Conservation (phyloP, 2,113 vertebrate species). For the Campylomormyrus numenius region DNA sequence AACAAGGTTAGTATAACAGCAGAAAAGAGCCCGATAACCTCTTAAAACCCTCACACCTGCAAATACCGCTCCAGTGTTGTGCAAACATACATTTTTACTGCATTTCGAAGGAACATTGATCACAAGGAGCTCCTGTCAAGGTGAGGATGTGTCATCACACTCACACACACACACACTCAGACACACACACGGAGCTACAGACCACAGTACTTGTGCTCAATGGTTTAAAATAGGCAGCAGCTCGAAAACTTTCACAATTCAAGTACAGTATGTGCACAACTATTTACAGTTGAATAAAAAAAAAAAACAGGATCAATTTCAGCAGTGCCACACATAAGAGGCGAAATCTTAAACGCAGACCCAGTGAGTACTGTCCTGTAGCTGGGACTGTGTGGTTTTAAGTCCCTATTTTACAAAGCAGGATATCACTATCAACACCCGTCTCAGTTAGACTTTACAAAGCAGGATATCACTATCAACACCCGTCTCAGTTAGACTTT, state of each 20-base stretch:
- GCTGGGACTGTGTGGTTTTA: background rate
- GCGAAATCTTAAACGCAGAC: background rate
- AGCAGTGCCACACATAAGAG: background rate
- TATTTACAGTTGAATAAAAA: constrained; percentile 31
- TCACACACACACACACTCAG: background rate
- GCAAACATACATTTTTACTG: background rate
- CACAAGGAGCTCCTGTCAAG: background rate
- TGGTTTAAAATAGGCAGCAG: constrained; percentile 38
- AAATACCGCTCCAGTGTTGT: background rate
- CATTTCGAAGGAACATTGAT: background rate
- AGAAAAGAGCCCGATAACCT: background rate
- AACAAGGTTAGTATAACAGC: background rate
- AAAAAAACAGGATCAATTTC: constrained; percentile 17
- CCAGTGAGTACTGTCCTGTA: constrained; percentile 9
- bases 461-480: background rate
- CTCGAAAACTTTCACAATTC: constrained; percentile 46
- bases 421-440: too few species aligned
- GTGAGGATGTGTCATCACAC: background rate
- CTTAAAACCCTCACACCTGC: background rate
- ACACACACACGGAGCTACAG: constrained; percentile 3
- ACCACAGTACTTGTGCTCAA: constrained; percentile 46
- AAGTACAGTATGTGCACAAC: constrained; percentile 62
- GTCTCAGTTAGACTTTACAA: background rate
- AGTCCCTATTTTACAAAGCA: background rate
- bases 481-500: background rate